Evolutionary conservation across 53 echinoderm and acorn worm genomes (phyloP).

Genomic region (Paelopatides confundens): DNA sequence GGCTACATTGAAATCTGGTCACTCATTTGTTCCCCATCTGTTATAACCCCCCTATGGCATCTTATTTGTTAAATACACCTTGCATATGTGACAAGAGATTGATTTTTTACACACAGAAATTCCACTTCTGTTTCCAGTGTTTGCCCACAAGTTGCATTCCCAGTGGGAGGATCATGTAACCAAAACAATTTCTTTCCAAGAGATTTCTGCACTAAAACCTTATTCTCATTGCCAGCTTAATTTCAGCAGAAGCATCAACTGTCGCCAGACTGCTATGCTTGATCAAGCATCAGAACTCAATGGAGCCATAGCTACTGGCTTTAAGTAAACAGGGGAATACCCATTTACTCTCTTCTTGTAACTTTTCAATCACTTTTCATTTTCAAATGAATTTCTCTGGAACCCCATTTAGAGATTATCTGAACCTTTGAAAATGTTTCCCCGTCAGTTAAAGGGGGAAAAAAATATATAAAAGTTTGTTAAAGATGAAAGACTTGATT

Average conservation of each 20-base stretch:
- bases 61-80: neutral
- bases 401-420: neutral
- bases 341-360: neutral
- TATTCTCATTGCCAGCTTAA: neutral
- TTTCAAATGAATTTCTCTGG: neutral
- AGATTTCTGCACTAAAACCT: neutral
- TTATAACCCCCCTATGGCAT: neutral
- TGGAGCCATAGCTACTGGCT: neutral
- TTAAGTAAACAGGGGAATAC: neutral
- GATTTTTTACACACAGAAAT: neutral
- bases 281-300: neutral
- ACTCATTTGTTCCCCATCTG: neutral
- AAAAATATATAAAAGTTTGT: too few species aligned
- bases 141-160: neutral
- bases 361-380: neutral
- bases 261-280: constrained; percentile 4
- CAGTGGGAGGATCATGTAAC: neutral
- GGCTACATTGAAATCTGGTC: neutral
- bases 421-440: too few species aligned
- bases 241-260: neutral
- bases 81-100: neutral
- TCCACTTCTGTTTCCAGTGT: neutral
- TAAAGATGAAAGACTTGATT: too few species aligned
- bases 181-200: neutral
- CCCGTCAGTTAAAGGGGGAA: too few species aligned